Base-by-base conservation (phyloP, 2,797 vertebrate genomes). In the Decapterus maruadsi region DNA sequence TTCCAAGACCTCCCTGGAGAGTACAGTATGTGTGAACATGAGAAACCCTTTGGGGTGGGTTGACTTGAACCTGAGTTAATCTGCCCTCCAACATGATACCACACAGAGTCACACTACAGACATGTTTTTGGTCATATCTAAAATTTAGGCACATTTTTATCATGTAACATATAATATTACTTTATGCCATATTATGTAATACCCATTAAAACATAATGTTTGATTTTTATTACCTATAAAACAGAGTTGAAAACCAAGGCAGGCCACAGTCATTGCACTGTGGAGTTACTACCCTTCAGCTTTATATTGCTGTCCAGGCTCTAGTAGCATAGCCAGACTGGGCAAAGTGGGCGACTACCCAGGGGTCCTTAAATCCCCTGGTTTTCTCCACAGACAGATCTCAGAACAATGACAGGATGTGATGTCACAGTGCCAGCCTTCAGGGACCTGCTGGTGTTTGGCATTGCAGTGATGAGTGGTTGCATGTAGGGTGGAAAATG, bases 371-470 rank as follows among this genome's bases (percentile, higher is more conserved):
- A 62, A 45, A 34, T 2, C 14, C 14, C 26, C 51, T 16, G 22
- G 22, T 54, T 29, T 54, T 16, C 22, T 54, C 51, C 26, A 17
- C 45, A 40, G 17, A 17, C 7, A 43, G 40, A 48, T n/a, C 22
- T 67, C 53, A 34, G 80, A 75, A 93, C 92, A 92, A 92, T 90
- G 86, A 82, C 90, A 92, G 94, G 93, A 93, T 75, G 89, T 86
- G 91, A 89, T 70, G 80, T 85, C 84, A 90, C 51, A 6, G 72
- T 34, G 56, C 60, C 71, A 43, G 54, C 76, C 77, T 75, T 38
- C 50, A 51, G 54, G 26, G 31, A 60, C 42, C 64, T 38, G 62
- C 54, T 78, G 77, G 78, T 26, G n/a, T 69, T 56, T 46, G 55
- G 53, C 62, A 67, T 45, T 54, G 34, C 51, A 51, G 60, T 7